Percentiles rank a stretch among this genome's conserved stretches.
Evolutionary conservation across 2,113 vertebrate species (phyloP).

Genomic region (Nothobranchius kuhntae): DNA sequence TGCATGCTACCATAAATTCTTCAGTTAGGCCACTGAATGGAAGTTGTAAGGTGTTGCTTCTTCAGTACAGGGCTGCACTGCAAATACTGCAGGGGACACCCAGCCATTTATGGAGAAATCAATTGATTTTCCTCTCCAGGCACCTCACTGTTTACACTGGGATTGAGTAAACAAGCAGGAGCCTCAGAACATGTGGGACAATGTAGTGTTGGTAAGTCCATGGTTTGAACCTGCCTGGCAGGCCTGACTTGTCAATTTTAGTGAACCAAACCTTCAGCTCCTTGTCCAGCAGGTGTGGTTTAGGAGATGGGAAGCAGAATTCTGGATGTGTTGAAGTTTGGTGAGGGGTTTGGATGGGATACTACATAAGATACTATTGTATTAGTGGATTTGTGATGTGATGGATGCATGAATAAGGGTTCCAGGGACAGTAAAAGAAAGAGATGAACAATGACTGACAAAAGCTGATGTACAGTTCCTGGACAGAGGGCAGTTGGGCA

Average conservation of each 20-base stretch:
- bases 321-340: too few species aligned
- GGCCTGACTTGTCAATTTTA: neutral
- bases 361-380: too few species aligned
- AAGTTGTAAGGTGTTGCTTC: neutral
- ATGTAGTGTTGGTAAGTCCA: neutral
- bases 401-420: too few species aligned
- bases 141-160: neutral
- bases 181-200: neutral
- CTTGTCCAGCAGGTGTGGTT: too few species aligned
- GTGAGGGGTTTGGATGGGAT: too few species aligned
- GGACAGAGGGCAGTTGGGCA: too few species aligned
- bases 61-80: neutral
- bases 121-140: neutral
- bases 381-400: too few species aligned
- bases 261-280: neutral
- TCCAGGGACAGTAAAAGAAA: too few species aligned
- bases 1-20: neutral
- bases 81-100: neutral
- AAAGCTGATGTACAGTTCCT: too few species aligned
- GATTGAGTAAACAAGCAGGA: neutral
- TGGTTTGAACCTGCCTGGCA: neutral
- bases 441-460: too few species aligned
- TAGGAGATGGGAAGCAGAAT: too few species aligned
- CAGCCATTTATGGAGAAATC: neutral
- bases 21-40: neutral